A percentile compares a stretch with the other conserved stretches of the same genome.
Conservation (phyloP, 1,140 invertebrate species). For the Orussus abietinus region DNA sequence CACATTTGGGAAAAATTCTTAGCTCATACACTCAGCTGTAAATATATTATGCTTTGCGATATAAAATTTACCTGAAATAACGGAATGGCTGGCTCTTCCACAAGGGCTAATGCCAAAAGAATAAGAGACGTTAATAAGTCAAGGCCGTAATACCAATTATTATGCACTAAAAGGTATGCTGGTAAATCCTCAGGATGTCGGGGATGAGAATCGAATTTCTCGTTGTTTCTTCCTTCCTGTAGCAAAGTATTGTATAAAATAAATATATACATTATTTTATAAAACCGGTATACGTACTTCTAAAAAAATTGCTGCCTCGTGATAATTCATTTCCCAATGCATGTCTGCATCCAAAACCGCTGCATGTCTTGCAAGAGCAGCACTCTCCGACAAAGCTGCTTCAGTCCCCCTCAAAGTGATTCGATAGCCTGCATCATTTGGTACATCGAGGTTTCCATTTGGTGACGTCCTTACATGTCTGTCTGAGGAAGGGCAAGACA, state of each 20-base stretch:
- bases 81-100: conserved; percentile 77
- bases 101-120: conserved; percentile 74
- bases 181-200: conserved; percentile 77
- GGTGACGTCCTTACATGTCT: conserved; percentile 31
- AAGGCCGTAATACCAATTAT: conserved; percentile 81
- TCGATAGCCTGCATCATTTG: conserved; percentile 33
- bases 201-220: conserved; percentile 89
- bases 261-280: no score
- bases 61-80: conserved; percentile 59
- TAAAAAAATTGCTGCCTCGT: conserved; percentile 83
- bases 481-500: conserved; percentile 46
- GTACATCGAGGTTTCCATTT: conserved; percentile 21
- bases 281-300: no score
- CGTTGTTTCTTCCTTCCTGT: conserved; percentile 88
- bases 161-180: conserved; percentile 84
- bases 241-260: no score
- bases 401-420: conserved; percentile 21
- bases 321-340: conserved; percentile 86
- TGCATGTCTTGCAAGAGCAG: conserved; percentile 32
- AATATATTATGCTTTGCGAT: no score
- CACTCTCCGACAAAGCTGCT: conserved; percentile 34
- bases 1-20: no score
- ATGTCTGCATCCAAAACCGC: conserved; percentile 36
- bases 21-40: no score
- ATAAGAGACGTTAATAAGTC: conserved; percentile 76